These are phyloP conservation scores for Orientallactaga sibirica DNA, from an alignment of 2,797 vertebrate genomes.

Conservation along the genomic window DNA sequence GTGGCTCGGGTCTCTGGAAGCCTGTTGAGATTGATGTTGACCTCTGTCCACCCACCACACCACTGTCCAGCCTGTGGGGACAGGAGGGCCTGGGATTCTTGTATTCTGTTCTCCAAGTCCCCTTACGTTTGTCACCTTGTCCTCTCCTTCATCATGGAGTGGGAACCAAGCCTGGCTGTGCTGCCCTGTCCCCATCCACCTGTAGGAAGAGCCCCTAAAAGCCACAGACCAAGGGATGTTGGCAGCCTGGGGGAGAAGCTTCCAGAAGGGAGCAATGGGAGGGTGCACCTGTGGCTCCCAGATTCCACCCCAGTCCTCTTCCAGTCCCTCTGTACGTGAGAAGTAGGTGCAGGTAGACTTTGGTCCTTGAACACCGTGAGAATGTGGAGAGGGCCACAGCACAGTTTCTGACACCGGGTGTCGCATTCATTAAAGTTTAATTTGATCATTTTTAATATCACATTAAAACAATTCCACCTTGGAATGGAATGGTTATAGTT, in stretches of 20 bases:
- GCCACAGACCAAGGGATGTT: neutral
- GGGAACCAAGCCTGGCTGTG: neutral
- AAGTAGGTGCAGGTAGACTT: neutral
- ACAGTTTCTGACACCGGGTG: conserved; percentile 70
- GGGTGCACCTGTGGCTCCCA: no score
- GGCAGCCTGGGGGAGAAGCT: neutral
- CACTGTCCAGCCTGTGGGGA: neutral
- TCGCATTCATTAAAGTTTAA: conserved; percentile 84
- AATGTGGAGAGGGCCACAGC: neutral
- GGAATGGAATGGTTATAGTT: conserved; percentile 70
- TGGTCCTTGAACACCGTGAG: neutral
- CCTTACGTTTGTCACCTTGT: neutral
- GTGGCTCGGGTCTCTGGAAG: no score
- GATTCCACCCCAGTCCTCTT: no score
- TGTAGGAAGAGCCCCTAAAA: neutral
- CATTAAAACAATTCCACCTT: conserved; percentile 82
- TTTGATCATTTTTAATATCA: conserved; percentile 84
- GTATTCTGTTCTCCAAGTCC: neutral
- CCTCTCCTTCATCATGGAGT: neutral
- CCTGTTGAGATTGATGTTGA: neutral
- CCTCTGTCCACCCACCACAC: no score
- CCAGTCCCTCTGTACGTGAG: neutral
- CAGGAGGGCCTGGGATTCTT: neutral
- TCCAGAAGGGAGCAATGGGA: no score
- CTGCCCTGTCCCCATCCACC: neutral